These are phyloP conservation scores for Numenius arquata DNA, from an alignment of 2,113 vertebrate genomes.

Conservation along the genomic window DNA sequence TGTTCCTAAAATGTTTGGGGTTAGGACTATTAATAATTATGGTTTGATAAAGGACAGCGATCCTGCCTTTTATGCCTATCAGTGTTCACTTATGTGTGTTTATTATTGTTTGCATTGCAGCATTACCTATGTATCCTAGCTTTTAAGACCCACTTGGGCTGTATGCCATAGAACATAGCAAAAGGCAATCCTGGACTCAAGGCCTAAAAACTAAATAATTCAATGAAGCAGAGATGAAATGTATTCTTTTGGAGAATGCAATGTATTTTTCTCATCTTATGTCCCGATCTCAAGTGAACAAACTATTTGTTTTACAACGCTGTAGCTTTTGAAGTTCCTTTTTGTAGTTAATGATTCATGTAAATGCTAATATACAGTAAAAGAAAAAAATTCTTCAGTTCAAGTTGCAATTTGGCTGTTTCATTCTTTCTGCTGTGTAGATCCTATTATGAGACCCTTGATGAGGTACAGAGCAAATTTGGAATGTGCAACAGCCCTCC, in stretches of 20 bases:
- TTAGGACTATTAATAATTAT: background rate
- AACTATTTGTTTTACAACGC: background rate
- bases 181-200: background rate
- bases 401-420: background rate
- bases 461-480: background rate
- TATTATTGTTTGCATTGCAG: background rate
- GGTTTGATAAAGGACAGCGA: background rate
- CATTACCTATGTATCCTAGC: background rate
- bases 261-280: background rate
- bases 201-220: background rate
- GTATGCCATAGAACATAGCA: background rate
- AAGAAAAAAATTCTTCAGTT: background rate
- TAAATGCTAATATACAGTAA: background rate
- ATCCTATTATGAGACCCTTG: background rate
- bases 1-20: background rate
- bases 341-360: background rate
- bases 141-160: background rate
- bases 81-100: background rate
- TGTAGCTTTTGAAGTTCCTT: background rate
- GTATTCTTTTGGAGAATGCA: fast-evolving
- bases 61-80: background rate
- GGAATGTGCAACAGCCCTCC: background rate
- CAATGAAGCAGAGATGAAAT: too few relatives aligned
- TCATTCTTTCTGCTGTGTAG: background rate
- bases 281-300: background rate